Base-by-base conservation (phyloP, 2,888 invertebrate species). In the Campoplex capitator region DNA sequence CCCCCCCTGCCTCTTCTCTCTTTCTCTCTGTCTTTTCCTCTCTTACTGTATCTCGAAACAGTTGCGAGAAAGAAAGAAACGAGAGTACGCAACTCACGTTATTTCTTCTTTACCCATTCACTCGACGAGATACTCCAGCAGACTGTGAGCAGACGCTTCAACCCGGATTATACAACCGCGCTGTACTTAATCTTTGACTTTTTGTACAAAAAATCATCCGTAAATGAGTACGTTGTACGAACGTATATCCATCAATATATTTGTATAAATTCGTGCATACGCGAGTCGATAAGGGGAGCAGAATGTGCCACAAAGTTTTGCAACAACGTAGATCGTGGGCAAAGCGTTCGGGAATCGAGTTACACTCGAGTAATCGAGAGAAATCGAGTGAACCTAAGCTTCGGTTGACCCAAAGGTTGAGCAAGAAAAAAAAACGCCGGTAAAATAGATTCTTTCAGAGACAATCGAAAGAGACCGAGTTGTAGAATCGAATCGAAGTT, bases 81-180 rank as follows among this genome's bases (percentile, higher is more conserved):
- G 62, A 67, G 48, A 35, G 42, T 51, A 58, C 38, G 65, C 70
- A 51, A 32, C 58, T 56, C 70, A 48, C 48, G 70, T 35, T 83
- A 35, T 56, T 70, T 70, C 56, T 83, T 82, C 32, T 13, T 28
- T 62, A 45, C 18, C 23, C 28, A 54, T 67, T 51, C 51, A 28
- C 48, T 68, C 18, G 3, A 45, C 51, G 58, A 76, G 68, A 51
- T 68, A 68, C 32, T 45, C 56, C 28, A 68, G 58, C 62, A 62
- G 77, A 83, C 77, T 73, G 75, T 65, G 32, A 58, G 45, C 82
- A 82, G 82, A 82, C 75, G 58, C 70, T 79, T 68, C 54, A 78
- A 73, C 48, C 51, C 71, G 65, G 51, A 84, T 79, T 79, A 75
- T 68, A 75, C 68, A 75, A 79, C 75, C 74, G 74, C n/a, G 58